Evolutionary conservation across 2,797 vertebrate species (phyloP), one percentile per base, ranked within the genome.

Genomic region (Pygocentrus nattereri): DNA sequence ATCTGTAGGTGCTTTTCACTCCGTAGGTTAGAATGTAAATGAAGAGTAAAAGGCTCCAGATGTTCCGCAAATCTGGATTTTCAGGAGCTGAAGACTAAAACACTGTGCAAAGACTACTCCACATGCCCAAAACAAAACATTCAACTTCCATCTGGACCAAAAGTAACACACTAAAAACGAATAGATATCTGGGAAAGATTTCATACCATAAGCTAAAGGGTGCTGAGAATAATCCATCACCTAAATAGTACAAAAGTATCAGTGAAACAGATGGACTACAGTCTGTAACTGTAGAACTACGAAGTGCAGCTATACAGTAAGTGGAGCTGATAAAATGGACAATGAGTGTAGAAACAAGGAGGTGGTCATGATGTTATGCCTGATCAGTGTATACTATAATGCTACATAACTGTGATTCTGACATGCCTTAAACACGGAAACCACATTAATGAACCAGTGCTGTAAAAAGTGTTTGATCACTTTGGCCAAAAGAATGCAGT

Each of bases 91-190:
- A n/a, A 1, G 47, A 25, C 78, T 88, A 82, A 87, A 85, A 82
- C 86, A 88, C 83, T 34, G 47, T 56, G 82, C 82, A 85, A 81
- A 89, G 89, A 88, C 76, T 65, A 21, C 59, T 25, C 12, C 30
- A 49, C 34, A 54, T 10, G 47, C 31, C 25, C 23, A 75, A 21
- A 15, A 47, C 47, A n/a, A 70, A 77, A 31, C 30, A 49, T 21
- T 41, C 49, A 11, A 12, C 13, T 23, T 56, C 44, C 5, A 13
- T 59, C 25, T 49, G 25, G 49, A 58, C 61, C 25, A 16, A 16
- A 25, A 6, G 67, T 2, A 70, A 49, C 7, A 25, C 5, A 25
- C 47, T 27, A 49, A 49, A 70, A 70, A 68, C 3, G 25, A 68
- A 23, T 6, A 67, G 38, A 44, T 21, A 68, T 44, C 25, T 25